Evolutionary conservation across 2,797 vertebrate species (phyloP).

Genomic region (Cirrhinus molitorella): DNA sequence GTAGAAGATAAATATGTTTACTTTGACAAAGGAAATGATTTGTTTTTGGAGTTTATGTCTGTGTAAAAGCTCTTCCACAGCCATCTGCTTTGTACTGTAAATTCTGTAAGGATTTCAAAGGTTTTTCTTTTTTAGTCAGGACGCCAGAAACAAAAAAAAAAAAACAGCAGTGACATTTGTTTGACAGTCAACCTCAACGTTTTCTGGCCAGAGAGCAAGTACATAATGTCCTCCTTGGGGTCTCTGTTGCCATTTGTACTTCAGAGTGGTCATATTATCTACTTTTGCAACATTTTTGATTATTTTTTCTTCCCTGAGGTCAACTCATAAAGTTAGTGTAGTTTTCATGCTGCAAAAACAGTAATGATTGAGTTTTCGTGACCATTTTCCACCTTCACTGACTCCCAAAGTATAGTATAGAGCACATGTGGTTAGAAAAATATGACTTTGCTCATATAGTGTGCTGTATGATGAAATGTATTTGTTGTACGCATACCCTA

Average conservation of each 20-base stretch:
- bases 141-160: not conserved
- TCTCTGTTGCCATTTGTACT: not conserved
- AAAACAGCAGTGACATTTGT: not conserved
- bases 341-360: not conserved
- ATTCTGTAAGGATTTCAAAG: not conserved
- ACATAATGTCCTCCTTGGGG: too few species aligned
- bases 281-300: too few species aligned
- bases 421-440: too few species aligned
- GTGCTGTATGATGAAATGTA: too few species aligned
- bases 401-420: too few species aligned
- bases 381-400: not conserved
- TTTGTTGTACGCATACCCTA: too few species aligned
- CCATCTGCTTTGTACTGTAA: not conserved
- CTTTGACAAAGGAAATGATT: not conserved
- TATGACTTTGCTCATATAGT: too few species aligned
- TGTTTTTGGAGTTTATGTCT: not conserved
- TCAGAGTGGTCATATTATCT: not conserved
- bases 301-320: not conserved
- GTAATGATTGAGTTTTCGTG: not conserved
- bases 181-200: not conserved
- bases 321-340: not conserved
- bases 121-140: not conserved
- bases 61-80: not conserved
- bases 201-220: not conserved
- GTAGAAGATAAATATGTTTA: constrained; percentile 27